These are phyloP conservation scores for Camptogramma bilineatum DNA, from an alignment of 2,888 invertebrate genomes.

Conservation along the genomic window DNA sequence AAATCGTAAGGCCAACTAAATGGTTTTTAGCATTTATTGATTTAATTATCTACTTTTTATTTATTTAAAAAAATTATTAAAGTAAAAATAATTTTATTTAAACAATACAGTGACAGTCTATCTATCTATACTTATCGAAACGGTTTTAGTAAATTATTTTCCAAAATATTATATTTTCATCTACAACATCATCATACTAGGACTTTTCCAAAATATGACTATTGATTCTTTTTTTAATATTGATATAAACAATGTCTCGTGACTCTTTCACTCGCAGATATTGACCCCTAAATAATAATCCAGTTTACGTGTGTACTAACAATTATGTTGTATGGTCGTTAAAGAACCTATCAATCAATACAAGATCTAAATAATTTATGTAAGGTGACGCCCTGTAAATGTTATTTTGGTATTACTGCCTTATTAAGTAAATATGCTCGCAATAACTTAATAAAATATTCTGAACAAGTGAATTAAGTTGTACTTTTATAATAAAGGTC, in stretches of 20 bases:
- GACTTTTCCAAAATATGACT: not conserved
- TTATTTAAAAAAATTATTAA: no score
- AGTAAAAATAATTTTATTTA: no score
- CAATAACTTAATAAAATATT: not conserved
- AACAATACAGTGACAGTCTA: no score
- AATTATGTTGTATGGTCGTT: constrained; percentile 10
- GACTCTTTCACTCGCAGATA: not conserved
- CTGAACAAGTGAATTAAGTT: not conserved
- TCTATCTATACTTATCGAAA: no score
- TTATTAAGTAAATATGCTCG: not conserved
- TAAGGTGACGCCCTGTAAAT: constrained; percentile 9
- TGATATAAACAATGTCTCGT: not conserved
- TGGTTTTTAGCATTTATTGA: no score
- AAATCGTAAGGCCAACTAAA: no score
- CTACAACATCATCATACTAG: not conserved
- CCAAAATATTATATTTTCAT: no score
- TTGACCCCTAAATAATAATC: not conserved
- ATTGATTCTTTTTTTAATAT: not conserved
- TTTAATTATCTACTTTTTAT: no score
- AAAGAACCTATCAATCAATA: constrained; percentile 18
- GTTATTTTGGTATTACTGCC: not conserved
- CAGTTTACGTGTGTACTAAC: not conserved
- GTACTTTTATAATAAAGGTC: not conserved
- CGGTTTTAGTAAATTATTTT: no score
- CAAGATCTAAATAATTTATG: constrained; percentile 9